These are phyloP conservation scores for Basileuterus tristriatus DNA, from an alignment of 2,797 vertebrate species.

Conservation along the genomic window DNA sequence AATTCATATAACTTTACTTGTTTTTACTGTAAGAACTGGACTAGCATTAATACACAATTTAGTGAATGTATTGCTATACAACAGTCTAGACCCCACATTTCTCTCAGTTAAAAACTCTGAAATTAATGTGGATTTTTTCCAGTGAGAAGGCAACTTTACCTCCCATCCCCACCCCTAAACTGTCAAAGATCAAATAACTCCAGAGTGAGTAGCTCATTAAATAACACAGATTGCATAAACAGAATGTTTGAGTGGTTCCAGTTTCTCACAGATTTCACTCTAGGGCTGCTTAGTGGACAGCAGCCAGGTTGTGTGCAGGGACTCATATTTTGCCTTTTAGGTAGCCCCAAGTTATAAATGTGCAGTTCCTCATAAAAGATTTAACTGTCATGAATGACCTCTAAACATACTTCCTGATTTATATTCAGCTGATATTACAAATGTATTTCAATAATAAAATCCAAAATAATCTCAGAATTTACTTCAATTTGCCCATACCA, in stretches of 20 bases:
- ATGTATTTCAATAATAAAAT: neutral
- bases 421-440: neutral
- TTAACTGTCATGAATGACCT: neutral
- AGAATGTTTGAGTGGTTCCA: neutral
- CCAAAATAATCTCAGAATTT: neutral
- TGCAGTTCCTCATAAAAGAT: neutral
- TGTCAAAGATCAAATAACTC: slow-evolving; percentile 11
- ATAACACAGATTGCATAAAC: neutral
- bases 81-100: neutral
- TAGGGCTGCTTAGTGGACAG: neutral
- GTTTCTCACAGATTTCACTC: neutral
- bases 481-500: neutral
- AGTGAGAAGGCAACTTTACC: neutral
- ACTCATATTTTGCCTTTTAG: neutral
- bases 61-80: neutral
- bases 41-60: neutral
- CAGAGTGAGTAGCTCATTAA: neutral
- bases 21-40: neutral
- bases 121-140: neutral
- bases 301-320: neutral
- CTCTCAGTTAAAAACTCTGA: neutral
- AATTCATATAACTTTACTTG: neutral
- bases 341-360: neutral
- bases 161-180: neutral
- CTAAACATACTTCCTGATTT: neutral